Evolutionary conservation across 2,888 invertebrate genomes (phyloP).

Genomic region (Cheiracanthium punctorium): DNA sequence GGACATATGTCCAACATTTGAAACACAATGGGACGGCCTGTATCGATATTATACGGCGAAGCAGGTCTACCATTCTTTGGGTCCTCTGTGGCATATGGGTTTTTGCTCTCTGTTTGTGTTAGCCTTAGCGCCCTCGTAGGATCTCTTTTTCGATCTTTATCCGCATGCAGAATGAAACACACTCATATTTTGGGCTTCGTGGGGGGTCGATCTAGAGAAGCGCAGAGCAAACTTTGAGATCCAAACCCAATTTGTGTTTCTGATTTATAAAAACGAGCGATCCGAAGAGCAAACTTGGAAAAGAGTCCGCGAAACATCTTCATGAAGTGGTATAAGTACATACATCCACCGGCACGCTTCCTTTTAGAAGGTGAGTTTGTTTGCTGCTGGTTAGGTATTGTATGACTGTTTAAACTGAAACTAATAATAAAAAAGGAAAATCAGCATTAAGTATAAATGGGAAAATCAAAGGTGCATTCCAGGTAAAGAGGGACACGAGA

Average conservation of each 20-base stretch:
- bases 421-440: too few species aligned
- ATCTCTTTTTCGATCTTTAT: slow-evolving; percentile 57
- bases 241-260: not conserved
- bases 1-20: slow-evolving; percentile 66
- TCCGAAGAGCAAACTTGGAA: not conserved
- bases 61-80: slow-evolving; percentile 29
- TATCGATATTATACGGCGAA: slow-evolving; percentile 10
- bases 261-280: not conserved
- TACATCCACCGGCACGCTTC: too few species aligned
- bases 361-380: too few species aligned
- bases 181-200: slow-evolving; percentile 14
- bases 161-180: slow-evolving; percentile 20
- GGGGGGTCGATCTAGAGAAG: slow-evolving; percentile 39
- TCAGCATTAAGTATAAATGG: too few species aligned
- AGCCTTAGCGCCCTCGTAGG: slow-evolving; percentile 41
- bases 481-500: too few species aligned
- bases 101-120: slow-evolving; percentile 55
- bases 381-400: too few species aligned
- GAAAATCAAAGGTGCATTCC: too few species aligned
- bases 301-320: not conserved
- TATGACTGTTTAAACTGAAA: too few species aligned
- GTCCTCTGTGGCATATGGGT: slow-evolving; percentile 58
- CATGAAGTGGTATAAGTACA: not conserved
- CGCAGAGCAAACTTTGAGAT: not conserved
- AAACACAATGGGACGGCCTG: slow-evolving; percentile 60